Evolutionary conservation across 2,113 vertebrate species (phyloP), one percentile per base, ranked within the genome.

Genomic region (Sylvietta virens): DNA sequence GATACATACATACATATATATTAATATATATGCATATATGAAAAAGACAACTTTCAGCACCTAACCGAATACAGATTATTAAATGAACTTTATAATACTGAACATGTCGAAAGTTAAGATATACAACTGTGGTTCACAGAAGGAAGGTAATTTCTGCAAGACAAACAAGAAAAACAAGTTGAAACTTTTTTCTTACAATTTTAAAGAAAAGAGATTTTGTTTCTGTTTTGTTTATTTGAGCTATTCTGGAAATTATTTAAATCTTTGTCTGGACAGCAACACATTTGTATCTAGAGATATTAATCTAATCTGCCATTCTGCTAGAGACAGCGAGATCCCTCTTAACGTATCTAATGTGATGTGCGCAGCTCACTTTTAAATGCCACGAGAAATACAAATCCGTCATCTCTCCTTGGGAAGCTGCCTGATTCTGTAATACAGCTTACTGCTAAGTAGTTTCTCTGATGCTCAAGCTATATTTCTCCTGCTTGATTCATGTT

Each of bases 391-490:
- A 96, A 85, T 86, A 91, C 66, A 95, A 81, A 76, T 91, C 94
- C 40, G 13, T 81, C 94, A 81, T 91, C 51, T 87, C 95, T 96
- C 97, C 96, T 93, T 96, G 93, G 94, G 97, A 97, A 98, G 94
- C 95, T 96, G 96, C 96, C 97, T 96, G 94, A 95, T 95, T 93
- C 93, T 74, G 89, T 90, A 97, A 96, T 94, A 90, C 83, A 92
- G 89, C 86, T 97, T 95, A 92, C 69, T 53, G n/a, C 92, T 97
- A 96, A 96, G 96, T 95, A 97, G 95, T 95, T 97, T 92, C 95
- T 96, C 88, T 86, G 82, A 96, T 96, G 94, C 76, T 88, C 54
- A 58, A 87, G 83, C 88, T 97, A 67, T 95, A 96, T 97, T 94
- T 95, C 72, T 91, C 58, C 91, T 79, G 72, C 77, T 97, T 93